These are phyloP conservation scores for Thamnaconus septentrionalis DNA, from an alignment of 2,113 vertebrate species.

Conservation along the genomic window DNA sequence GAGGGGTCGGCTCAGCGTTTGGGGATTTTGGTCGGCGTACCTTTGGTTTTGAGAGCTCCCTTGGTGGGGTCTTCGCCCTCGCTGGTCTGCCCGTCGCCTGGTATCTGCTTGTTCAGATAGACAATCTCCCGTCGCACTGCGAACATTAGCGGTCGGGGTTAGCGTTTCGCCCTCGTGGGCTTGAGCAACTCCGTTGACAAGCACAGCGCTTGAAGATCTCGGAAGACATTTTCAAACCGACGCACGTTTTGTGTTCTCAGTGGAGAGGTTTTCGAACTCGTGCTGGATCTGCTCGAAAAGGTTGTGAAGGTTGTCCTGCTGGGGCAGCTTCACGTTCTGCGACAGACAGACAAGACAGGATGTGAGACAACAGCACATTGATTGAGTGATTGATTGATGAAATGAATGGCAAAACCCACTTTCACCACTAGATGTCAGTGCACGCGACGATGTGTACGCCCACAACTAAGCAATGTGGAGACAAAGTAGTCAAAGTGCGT, in stretches of 20 bases:
- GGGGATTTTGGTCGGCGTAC: constrained; percentile 59
- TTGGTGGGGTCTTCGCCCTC: constrained; percentile 94
- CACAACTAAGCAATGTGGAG: no score
- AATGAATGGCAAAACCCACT: no score
- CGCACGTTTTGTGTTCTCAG: constrained; percentile 97
- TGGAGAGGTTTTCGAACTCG: constrained; percentile 98
- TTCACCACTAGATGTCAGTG: no score
- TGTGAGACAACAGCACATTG: no score
- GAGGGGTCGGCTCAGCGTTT: no score
- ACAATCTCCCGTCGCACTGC: constrained; percentile 95
- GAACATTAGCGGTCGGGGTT: constrained; percentile 42
- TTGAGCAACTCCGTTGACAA: background rate
- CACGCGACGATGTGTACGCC: no score
- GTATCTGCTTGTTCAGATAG: constrained; percentile 92
- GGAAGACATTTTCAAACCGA: constrained; percentile 33
- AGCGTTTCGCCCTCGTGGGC: constrained; percentile 23
- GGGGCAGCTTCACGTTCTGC: constrained; percentile 96
- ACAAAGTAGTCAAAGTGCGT: no score
- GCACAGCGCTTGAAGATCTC: background rate
- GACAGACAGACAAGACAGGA: background rate
- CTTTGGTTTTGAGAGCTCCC: constrained; percentile 97
- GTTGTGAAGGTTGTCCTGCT: constrained; percentile 90
- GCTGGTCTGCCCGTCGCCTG: constrained; percentile 88
- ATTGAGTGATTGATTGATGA: no score
- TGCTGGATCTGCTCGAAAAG: constrained; percentile 97